A percentile compares a stretch with the other conserved stretches of the same genome.
Conservation (phyloP, 2,888 invertebrate species). For the Teinopalpus imperialis region DNA sequence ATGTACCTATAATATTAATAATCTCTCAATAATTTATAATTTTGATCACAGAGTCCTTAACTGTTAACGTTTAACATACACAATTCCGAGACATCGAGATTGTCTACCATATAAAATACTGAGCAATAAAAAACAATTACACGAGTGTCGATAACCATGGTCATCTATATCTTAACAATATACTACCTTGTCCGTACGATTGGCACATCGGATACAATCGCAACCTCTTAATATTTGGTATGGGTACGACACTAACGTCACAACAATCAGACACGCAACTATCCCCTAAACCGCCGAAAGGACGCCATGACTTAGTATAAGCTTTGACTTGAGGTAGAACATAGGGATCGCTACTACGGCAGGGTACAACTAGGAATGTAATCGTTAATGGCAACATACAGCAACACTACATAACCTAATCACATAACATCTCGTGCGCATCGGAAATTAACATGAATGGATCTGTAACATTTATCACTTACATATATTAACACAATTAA, state of each 20-base stretch:
- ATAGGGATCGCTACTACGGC: constrained; percentile 69
- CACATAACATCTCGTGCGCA: constrained; percentile 54
- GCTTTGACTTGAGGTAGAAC: constrained; percentile 78
- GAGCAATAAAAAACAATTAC: constrained; percentile 79
- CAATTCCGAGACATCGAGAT: constrained; percentile 69
- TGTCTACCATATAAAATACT: constrained; percentile 75
- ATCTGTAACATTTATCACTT: constrained; percentile 44
- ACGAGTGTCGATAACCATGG: constrained; percentile 69
- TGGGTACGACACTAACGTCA: constrained; percentile 37
- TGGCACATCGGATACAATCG: constrained; percentile 70
- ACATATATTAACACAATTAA: constrained; percentile 44
- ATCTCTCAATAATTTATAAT: constrained; percentile 82
- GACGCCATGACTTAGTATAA: constrained; percentile 73
- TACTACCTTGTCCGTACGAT: constrained; percentile 74
- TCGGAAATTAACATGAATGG: constrained; percentile 46
- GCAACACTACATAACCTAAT: constrained; percentile 66
- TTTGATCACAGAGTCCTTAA: constrained; percentile 81
- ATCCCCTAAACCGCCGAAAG: constrained; percentile 44
- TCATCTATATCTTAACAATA: constrained; percentile 72
- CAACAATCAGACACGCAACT: constrained; percentile 31
- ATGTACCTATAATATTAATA: constrained; percentile 79
- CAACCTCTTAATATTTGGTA: constrained; percentile 75
- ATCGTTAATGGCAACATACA: constrained; percentile 74
- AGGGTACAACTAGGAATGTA: constrained; percentile 78
- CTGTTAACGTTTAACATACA: constrained; percentile 78